Evolutionary conservation across 1,140 invertebrate species (phyloP), one percentile per base, ranked within the genome.

Genomic region (Drosophila baimaii): DNA sequence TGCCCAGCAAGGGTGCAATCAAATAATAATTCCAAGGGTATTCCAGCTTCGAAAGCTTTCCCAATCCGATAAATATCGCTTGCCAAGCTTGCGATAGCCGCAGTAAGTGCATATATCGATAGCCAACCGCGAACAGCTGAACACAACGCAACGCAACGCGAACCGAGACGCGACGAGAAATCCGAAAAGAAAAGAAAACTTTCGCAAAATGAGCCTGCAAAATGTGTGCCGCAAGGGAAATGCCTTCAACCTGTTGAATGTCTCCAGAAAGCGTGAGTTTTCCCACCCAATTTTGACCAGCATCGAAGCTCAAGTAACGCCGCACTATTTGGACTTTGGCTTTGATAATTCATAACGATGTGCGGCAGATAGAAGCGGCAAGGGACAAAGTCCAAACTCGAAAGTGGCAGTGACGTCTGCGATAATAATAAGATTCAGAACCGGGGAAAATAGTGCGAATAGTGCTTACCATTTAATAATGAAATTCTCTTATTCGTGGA

Each of bases 361-460:
- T 58, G 39, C 49, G 73, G 73, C 62, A 65, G 17, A 52, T 54
- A 54, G 31, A 83, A 63, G 55, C 39, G 37, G 39, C 55, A 57
- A 49, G 47, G 83, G 65, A 69, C 83, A 86, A 86, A 86, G 83
- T 86, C 77, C 84, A 86, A 73, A 51, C 65, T 62, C 33, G 63
- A 49, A 73, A 74, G 54, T 44, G 21, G 44, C 54, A 49, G 65
- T 78, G 75, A 78, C 75, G 75, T 76, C 49, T 70, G 49, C 29
- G 49, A 31, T 55, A 58, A 64, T 47, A 29, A 35, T 29, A 52
- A 27, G n/a, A 35, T 27, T n/a, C 6, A 2, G 44, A 23, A 3
- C 7, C 17, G 3, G 12, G 37, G 25, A 15, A 68, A 46, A 65
- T 58, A 37, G 19, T 35, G 27, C 35, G 7, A 19, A 12, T 25